Percentiles rank a stretch among this genome's conserved stretches.
phyloP scores from a whole-genome alignment of 2,888 invertebrate species.

The Caradrina kadenii region DNA sequence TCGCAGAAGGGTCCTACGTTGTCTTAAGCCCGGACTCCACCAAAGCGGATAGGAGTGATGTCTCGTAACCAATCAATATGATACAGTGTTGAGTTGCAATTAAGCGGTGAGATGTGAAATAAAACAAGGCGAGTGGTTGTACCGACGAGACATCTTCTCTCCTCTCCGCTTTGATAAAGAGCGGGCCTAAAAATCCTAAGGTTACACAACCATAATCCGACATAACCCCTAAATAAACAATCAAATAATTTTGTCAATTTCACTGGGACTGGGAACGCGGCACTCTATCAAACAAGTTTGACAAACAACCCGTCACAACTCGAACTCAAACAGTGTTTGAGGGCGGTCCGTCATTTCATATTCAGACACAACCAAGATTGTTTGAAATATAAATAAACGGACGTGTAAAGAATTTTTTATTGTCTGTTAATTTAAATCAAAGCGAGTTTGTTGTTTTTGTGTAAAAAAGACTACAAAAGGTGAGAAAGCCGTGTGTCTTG shows the following conservation, averaged over 20 bases:
- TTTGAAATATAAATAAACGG: slow-evolving; percentile 57
- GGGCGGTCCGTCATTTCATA: slow-evolving; percentile 58
- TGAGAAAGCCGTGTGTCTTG: slow-evolving; percentile 25
- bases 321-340: slow-evolving; percentile 55
- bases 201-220: slow-evolving; percentile 44
- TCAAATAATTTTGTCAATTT: slow-evolving; percentile 52
- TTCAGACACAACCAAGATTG: slow-evolving; percentile 46
- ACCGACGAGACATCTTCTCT: no score
- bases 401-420: slow-evolving; percentile 57
- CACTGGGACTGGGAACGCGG: slow-evolving; percentile 42
- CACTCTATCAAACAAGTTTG: slow-evolving; percentile 53
- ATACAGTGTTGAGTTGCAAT: no score
- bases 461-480: slow-evolving; percentile 19
- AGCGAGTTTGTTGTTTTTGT: slow-evolving; percentile 39
- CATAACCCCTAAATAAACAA: slow-evolving; percentile 42
- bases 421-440: slow-evolving; percentile 57
- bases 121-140: no score
- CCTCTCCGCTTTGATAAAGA: no score
- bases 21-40: no score
- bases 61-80: no score
- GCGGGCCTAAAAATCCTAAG: slow-evolving; percentile 1
- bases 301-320: slow-evolving; percentile 60
- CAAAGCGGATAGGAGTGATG: no score
- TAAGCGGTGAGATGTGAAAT: no score
- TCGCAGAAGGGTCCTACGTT: neutral